Percentiles rank a stretch among this genome's conserved stretches.
Conservation (phyloP, 2,797 vertebrate genomes). For the Gastrophryne carolinensis region DNA sequence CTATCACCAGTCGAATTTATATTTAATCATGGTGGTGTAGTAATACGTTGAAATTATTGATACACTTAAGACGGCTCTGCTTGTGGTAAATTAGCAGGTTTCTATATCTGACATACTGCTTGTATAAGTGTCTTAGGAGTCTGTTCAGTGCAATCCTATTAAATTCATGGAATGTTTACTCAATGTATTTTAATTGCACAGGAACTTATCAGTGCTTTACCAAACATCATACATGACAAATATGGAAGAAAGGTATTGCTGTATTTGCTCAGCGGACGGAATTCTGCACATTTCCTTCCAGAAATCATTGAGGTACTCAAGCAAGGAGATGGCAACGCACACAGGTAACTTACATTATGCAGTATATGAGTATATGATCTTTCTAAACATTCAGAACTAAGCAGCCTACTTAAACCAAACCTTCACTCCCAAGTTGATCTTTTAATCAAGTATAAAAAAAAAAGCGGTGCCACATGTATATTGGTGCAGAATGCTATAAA, state of each 20-base stretch:
- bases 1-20: slow-evolving; percentile 7
- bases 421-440: too few species aligned
- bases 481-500: too few species aligned
- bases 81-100: background rate
- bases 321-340: slow-evolving; percentile 82
- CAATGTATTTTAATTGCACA: slow-evolving; percentile 56
- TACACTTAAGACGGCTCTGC: background rate
- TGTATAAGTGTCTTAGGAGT: background rate
- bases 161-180: background rate
- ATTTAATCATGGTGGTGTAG: slow-evolving; percentile 28
- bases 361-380: too few species aligned
- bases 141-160: too few species aligned
- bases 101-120: background rate
- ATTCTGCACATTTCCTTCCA: slow-evolving; percentile 84
- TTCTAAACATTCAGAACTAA: background rate
- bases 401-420: too few species aligned
- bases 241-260: slow-evolving; percentile 89
- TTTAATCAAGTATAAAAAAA: too few species aligned
- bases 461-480: too few species aligned
- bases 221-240: slow-evolving; percentile 82
- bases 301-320: slow-evolving; percentile 86
- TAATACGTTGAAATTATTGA: slow-evolving; percentile 42
- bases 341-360: slow-evolving; percentile 79
- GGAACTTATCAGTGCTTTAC: slow-evolving; percentile 83
- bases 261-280: slow-evolving; percentile 87